phyloP scores from a whole-genome alignment of 2,888 invertebrate species.

The Heteromyza rotundicornis region DNA sequence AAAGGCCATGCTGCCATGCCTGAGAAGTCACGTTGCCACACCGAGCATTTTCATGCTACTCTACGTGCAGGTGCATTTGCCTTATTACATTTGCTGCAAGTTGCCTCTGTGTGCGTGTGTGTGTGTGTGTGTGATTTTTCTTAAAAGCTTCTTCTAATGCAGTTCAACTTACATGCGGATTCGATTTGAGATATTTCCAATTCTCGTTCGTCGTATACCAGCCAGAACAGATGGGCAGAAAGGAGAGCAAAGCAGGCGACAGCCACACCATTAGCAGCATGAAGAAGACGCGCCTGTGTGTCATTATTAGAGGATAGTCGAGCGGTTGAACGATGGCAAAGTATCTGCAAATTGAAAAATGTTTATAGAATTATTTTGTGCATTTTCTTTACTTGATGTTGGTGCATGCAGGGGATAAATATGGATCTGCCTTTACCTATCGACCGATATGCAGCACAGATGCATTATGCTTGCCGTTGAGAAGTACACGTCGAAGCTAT shows the following conservation, averaged over 20 bases:
- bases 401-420: neutral
- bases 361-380: too few species aligned
- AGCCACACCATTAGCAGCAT: constrained; percentile 91
- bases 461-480: constrained; percentile 91
- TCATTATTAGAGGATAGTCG: constrained; percentile 92
- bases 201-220: constrained; percentile 92
- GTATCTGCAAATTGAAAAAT: constrained; percentile 73
- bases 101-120: too few species aligned
- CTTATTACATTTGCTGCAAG: too few species aligned
- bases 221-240: constrained; percentile 92
- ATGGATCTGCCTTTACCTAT: constrained; percentile 60
- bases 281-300: constrained; percentile 76
- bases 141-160: neutral
- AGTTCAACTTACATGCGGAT: constrained; percentile 68
- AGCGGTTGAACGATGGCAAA: constrained; percentile 91
- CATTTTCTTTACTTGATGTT: neutral
- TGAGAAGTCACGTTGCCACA: too few species aligned
- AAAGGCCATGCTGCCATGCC: too few species aligned
- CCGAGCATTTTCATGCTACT: too few species aligned
- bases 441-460: constrained; percentile 92
- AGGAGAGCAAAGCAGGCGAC: constrained; percentile 88
- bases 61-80: too few species aligned
- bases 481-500: constrained; percentile 92
- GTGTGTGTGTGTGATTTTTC: too few species aligned
- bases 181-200: constrained; percentile 70